These are phyloP conservation scores for Psophia crepitans DNA, from an alignment of 2,113 vertebrate species.

Conservation along the genomic window DNA sequence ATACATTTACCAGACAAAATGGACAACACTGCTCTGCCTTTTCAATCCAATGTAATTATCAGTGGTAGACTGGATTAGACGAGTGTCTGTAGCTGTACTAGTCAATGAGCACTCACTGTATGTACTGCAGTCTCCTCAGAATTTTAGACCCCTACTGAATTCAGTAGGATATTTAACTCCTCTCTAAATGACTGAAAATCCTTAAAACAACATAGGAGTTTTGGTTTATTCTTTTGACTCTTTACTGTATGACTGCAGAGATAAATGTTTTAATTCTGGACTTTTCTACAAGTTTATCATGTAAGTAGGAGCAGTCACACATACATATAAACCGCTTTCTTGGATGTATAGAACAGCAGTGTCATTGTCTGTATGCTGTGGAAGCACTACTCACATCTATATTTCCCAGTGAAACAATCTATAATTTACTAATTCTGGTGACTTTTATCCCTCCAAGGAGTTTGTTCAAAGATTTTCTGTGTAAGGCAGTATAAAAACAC, in stretches of 20 bases:
- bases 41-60: background rate
- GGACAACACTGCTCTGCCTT: background rate
- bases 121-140: background rate
- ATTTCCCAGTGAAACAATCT: background rate
- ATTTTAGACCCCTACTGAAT: background rate
- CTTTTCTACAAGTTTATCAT: background rate
- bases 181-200: background rate
- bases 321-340: background rate
- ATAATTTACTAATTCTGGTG: background rate
- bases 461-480: constrained; percentile 6
- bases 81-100: background rate
- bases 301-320: background rate
- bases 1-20: background rate
- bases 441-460: background rate
- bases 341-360: background rate
- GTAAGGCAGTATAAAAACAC: background rate
- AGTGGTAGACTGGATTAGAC: background rate
- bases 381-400: background rate
- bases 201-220: background rate
- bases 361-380: background rate
- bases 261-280: background rate
- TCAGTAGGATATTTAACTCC: background rate
- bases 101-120: background rate
- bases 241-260: background rate
- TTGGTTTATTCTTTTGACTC: background rate